Evolutionary conservation across 2,888 invertebrate genomes (phyloP), one percentile per base, ranked within the genome.

Genomic region (Saturnia pavonia): DNA sequence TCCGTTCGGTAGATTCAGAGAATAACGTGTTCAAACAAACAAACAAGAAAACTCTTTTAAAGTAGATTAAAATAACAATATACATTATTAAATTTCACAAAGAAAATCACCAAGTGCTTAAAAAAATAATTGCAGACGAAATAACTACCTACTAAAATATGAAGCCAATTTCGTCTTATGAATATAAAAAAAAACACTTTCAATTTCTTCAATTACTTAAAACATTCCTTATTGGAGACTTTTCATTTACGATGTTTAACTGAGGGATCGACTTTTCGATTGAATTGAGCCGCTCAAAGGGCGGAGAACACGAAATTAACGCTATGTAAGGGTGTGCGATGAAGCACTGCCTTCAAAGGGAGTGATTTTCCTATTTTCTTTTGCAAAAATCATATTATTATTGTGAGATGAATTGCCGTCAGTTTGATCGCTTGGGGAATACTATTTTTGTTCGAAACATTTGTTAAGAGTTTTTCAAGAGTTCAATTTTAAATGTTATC

Each of bases 201-300:
- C 86, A 80, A 86, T 88, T 88, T 88, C 89, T 89, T 86, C 90
- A 91, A 92, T 93, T 91, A 92, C 90, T 92, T 91, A 88, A 90
- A 91, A 91, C 88, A 91, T 92, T 90, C 88, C 80, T 84, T 84
- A 87, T 87, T 80, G 85, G 85, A 86, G 91, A 90, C 90, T 92
- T 93, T 91, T 91, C 92, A 91, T 92, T 92, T 91, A 86, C 87
- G 86, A 91, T 92, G 91, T 92, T 92, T 92, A 92, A 92, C 92
- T 90, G 89, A 90, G 88, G 90, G 89, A 90, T 91, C 90, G 91
- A 89, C 90, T 92, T 93, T 88, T 89, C 92, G 91, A 91, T 91
- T 92, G 92, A 92, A 89, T 91, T 89, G 92, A 91, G 89, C 87
- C 85, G 89, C 88, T 93, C 93, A 93, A 93, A 92, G 92, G 90